These are phyloP conservation scores for Ictalurus punctatus DNA, from an alignment of 2,113 vertebrate species.

Conservation along the genomic window DNA sequence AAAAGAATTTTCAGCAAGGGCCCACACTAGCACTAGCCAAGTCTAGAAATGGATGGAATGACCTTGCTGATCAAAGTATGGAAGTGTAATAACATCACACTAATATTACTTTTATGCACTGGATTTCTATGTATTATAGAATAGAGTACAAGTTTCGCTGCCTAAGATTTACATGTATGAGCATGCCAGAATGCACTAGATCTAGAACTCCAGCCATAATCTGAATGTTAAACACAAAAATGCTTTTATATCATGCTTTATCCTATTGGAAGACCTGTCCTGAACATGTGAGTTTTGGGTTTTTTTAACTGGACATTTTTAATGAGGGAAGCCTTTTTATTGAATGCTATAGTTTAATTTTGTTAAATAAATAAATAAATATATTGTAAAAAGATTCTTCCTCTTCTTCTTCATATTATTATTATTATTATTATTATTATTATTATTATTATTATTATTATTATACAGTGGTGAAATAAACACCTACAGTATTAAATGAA, in stretches of 20 bases:
- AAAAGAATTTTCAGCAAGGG: not conserved
- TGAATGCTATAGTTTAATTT: not conserved
- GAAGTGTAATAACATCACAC: not conserved
- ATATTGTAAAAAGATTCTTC: not conserved
- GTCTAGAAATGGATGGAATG: not conserved
- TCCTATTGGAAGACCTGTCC: not conserved
- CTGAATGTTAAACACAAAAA: not conserved
- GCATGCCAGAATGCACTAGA: not conserved
- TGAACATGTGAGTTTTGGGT: not conserved
- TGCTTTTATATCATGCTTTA: not conserved
- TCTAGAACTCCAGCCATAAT: not conserved
- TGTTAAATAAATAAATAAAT: not conserved
- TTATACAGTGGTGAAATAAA: not conserved
- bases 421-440: not conserved
- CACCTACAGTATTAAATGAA: not conserved
- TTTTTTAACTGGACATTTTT: not conserved
- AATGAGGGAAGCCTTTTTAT: not conserved
- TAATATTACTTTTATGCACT: not conserved
- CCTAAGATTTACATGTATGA: not conserved
- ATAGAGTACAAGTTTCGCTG: not conserved
- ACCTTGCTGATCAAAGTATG: not conserved
- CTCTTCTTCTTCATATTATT: not conserved
- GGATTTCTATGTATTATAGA: not conserved
- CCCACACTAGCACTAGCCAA: not conserved
- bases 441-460: conserved; percentile 7